phyloP scores from a whole-genome alignment of 2,113 vertebrate species.

The Psilopsiagon aymara region DNA sequence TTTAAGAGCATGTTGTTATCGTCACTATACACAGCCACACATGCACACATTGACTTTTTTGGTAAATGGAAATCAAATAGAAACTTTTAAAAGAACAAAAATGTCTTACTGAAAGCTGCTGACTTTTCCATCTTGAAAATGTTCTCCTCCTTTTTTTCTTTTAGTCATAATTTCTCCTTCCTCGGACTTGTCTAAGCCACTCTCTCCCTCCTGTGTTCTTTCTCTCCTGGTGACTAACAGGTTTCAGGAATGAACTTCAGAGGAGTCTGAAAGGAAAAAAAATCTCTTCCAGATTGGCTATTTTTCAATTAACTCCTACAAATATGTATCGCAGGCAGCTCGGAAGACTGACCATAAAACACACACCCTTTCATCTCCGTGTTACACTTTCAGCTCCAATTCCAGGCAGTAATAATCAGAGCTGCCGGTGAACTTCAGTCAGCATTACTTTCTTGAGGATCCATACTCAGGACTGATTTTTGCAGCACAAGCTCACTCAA shows the following conservation, averaged over 20 bases:
- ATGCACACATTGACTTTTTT: background rate
- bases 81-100: background rate
- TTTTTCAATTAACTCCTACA: background rate
- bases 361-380: background rate
- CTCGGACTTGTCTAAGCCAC: background rate
- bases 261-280: background rate
- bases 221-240: background rate
- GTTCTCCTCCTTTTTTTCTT: background rate
- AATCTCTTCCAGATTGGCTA: conserved; percentile 23
- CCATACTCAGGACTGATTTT: background rate
- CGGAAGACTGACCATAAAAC: background rate
- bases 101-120: background rate
- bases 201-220: background rate
- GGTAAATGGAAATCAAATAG: background rate
- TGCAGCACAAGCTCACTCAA: background rate
- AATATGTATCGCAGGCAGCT: background rate
- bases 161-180: conserved; percentile 5
- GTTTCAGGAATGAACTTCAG: conserved; percentile 34
- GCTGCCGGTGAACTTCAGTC: background rate
- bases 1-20: background rate
- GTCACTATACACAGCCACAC: background rate
- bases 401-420: background rate
- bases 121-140: conserved; percentile 16
- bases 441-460: background rate
- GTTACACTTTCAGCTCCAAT: background rate